Evolutionary conservation across 2,888 invertebrate species (phyloP), one percentile per base, ranked within the genome.

Genomic region (Calliopum simillimum): DNA sequence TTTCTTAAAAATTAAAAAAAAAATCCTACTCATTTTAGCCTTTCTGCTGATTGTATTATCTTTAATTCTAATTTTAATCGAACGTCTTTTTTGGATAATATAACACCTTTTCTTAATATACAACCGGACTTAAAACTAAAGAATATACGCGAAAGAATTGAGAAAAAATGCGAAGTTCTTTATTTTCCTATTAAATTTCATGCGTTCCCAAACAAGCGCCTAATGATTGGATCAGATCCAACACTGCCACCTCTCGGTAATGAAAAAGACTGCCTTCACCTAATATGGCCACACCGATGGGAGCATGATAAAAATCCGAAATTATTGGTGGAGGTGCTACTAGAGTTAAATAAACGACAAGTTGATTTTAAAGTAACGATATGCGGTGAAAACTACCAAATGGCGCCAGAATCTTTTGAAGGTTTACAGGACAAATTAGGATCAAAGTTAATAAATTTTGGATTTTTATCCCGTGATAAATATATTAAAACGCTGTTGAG

Each of bases 201-300:
- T 73, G 76, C 79, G 11, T 85, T 86, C 74, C 84, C 86, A 62
- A 82, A 80, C 67, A 82, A 83, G 47, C 80, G 81, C 21, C 79
- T 81, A 68, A 81, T 82, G 43, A 67, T 76, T 19, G 76, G 75
- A 2, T 25, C 47, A 14, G 76, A 75, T 61, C 67, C 73, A 14
- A 70, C 74, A n/a, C 74, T 78, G 74, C 76, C 79, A 6, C 71
- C 73, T 12, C 69, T 65, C 11, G 70, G 71, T 43, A 78, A 74
- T 58, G 77, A 79, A 25, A 75, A 73, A 62, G 79, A 79, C 65
- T 78, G 76, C 73, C 76, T 92, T 56, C 90, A 90, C 78, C 88
- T 93, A 69, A 88, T 92, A 6, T 93, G 93, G 93, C 91, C 93
- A 0, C 93, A 93, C 84, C 87, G 93, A 78, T 93, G 93, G 92